Base-by-base conservation (phyloP, 2,888 invertebrate genomes). In the Argynnis bischoffii region DNA sequence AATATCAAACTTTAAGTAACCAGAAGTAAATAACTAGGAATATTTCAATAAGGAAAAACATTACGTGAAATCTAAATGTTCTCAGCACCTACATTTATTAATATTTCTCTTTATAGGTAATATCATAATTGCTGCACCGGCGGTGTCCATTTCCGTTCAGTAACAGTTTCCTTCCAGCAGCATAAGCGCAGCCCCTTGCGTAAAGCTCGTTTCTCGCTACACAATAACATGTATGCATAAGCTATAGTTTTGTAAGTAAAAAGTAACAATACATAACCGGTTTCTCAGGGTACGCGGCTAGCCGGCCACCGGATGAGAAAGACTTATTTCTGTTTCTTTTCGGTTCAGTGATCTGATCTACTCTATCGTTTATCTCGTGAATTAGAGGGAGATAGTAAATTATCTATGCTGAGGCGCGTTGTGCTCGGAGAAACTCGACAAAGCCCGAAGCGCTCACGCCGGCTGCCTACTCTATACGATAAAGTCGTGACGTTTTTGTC, bases 281-380 rank as follows among this genome's bases (percentile, higher is more conserved):
- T 92, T 88, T 76, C 75, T 74, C 80, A 79, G 70, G 70, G 69
- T 73, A 65, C 53, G 53, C 66, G 55, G 53, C 60, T 48, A 54
- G 76, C 76, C 80, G 80, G 79, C 80, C 81, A 83, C 82, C 84
- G 86, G 85, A 84, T 82, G 86, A 86, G 82, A 84, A 77, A 83
- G 84, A 80, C 79, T 84, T 84, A 76, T 75, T 75, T 86, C 83
- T 88, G 88, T 90, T 88, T 86, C 88, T 87, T 88, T 90, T 86
- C 85, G 83, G 88, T 91, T 91, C 90, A 89, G 80, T 88, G 88
- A 89, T 90, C 89, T 85, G 84, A 86, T 86, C 83, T 81, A 79
- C 78, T 79, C 81, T 81, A 79, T 82, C 81, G 79, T 74, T 75
- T 75, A 76, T 71, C 74, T 72, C 68, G 64, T 70, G 72, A 63